These are phyloP conservation scores for Etheostoma cragini DNA, from an alignment of 2,113 vertebrate genomes.

Conservation along the genomic window DNA sequence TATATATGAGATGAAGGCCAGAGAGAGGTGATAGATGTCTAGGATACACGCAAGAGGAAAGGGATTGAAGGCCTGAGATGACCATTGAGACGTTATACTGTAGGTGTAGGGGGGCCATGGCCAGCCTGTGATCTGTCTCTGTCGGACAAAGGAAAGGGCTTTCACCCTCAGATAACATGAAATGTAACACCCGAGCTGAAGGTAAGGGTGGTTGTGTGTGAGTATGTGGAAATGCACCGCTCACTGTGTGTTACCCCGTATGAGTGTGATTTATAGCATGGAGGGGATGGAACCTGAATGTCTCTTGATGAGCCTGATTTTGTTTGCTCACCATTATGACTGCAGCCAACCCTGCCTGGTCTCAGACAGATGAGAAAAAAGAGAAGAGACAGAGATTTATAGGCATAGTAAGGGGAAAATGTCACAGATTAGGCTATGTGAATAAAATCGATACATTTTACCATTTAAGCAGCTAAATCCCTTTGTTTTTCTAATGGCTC, in stretches of 20 bases:
- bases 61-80: slow-evolving; percentile 44
- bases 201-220: slow-evolving; percentile 38
- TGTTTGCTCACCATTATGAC: slow-evolving; percentile 64
- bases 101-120: slow-evolving; percentile 25
- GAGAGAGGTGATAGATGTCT: slow-evolving; percentile 67
- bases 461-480: neutral
- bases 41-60: slow-evolving; percentile 26
- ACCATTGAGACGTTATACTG: slow-evolving; percentile 56
- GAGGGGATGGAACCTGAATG: slow-evolving; percentile 31
- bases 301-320: slow-evolving; percentile 64
- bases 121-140: slow-evolving; percentile 67
- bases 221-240: slow-evolving; percentile 25
- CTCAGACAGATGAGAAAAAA: slow-evolving; percentile 2
- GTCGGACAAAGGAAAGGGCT: slow-evolving; percentile 64
- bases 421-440: neutral
- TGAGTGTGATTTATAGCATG: slow-evolving; percentile 73
- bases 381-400: neutral
- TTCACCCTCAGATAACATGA: slow-evolving; percentile 56
- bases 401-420: neutral
- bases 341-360: slow-evolving; percentile 21
- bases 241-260: slow-evolving; percentile 3
- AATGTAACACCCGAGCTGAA: slow-evolving; percentile 36
- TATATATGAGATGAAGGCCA: slow-evolving; percentile 69
- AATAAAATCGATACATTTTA: neutral
- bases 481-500: neutral